These are phyloP conservation scores for Trachurus trachurus DNA, from an alignment of 2,797 vertebrate genomes.

Conservation along the genomic window DNA sequence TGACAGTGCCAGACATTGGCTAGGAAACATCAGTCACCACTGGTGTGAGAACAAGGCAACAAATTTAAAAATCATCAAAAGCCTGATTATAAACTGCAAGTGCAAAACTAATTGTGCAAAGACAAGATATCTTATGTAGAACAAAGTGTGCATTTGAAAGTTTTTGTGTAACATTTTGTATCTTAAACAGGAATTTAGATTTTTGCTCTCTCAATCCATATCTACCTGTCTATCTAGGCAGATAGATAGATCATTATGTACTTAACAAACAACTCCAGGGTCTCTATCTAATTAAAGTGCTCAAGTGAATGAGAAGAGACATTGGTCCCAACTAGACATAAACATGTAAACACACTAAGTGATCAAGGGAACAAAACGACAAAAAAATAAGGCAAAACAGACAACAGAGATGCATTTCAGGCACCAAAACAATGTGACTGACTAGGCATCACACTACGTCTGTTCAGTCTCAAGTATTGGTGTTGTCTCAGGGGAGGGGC, in stretches of 20 bases:
- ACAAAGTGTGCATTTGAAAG: background rate
- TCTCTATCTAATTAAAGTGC: slow-evolving; percentile 79
- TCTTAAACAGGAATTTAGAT: slow-evolving; percentile 9
- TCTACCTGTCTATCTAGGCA: too few relatives aligned
- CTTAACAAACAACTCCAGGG: slow-evolving; percentile 78
- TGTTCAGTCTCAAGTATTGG: slow-evolving; percentile 65
- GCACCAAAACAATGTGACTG: slow-evolving; percentile 74
- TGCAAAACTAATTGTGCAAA: background rate
- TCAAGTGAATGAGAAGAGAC: slow-evolving; percentile 68
- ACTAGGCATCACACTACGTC: slow-evolving; percentile 68
- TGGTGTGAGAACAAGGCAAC: background rate
- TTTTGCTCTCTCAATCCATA: background rate
- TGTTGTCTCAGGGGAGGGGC: slow-evolving; percentile 69
- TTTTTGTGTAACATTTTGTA: background rate
- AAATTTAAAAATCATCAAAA: background rate
- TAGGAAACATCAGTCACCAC: background rate
- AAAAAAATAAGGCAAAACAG: slow-evolving; percentile 69
- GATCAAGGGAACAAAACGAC: slow-evolving; percentile 37
- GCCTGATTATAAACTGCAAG: slow-evolving; percentile 6
- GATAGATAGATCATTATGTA: slow-evolving; percentile 15
- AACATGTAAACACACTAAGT: slow-evolving; percentile 24
- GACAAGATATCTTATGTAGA: background rate
- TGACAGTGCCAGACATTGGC: background rate
- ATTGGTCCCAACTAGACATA: slow-evolving; percentile 49
- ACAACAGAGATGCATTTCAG: slow-evolving; percentile 71